These are phyloP conservation scores for Drosophila barbarae DNA, from an alignment of 2,888 invertebrate species.

Conservation along the genomic window DNA sequence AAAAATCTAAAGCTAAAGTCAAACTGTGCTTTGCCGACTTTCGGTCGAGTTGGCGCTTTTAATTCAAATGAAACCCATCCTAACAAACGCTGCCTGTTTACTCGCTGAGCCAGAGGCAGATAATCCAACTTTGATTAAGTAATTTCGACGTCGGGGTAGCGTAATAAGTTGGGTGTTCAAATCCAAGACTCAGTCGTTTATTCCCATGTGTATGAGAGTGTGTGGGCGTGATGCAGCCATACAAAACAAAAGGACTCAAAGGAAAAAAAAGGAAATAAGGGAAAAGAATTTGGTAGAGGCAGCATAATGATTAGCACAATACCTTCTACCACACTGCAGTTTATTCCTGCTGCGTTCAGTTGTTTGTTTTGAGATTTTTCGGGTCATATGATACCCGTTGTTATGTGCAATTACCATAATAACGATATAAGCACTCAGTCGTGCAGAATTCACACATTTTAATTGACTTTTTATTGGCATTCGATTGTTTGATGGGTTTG, in stretches of 20 bases:
- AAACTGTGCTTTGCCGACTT: slow-evolving; percentile 57
- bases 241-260: slow-evolving; percentile 24
- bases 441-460: slow-evolving; percentile 5
- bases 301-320: slow-evolving; percentile 44
- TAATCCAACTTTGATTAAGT: slow-evolving; percentile 79
- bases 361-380: slow-evolving; percentile 22
- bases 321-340: slow-evolving; percentile 6
- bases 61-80: slow-evolving; percentile 69
- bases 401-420: slow-evolving; percentile 48
- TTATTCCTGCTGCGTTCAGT: slow-evolving; percentile 35
- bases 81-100: slow-evolving; percentile 45
- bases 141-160: slow-evolving; percentile 60
- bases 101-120: slow-evolving; percentile 55
- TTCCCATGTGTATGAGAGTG: slow-evolving; percentile 48
- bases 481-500: not conserved
- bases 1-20: slow-evolving; percentile 41
- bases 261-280: not conserved
- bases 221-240: slow-evolving; percentile 37
- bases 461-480: slow-evolving; percentile 2
- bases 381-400: slow-evolving; percentile 16
- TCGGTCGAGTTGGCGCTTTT: slow-evolving; percentile 61
- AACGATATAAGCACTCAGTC: slow-evolving; percentile 28
- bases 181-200: slow-evolving; percentile 70
- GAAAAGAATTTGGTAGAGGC: slow-evolving; percentile 5
- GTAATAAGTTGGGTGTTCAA: slow-evolving; percentile 75